A percentile compares a stretch with the other conserved stretches of the same genome.
Conservation (phyloP, 2,113 vertebrate genomes). For the Suricata suricatta region DNA sequence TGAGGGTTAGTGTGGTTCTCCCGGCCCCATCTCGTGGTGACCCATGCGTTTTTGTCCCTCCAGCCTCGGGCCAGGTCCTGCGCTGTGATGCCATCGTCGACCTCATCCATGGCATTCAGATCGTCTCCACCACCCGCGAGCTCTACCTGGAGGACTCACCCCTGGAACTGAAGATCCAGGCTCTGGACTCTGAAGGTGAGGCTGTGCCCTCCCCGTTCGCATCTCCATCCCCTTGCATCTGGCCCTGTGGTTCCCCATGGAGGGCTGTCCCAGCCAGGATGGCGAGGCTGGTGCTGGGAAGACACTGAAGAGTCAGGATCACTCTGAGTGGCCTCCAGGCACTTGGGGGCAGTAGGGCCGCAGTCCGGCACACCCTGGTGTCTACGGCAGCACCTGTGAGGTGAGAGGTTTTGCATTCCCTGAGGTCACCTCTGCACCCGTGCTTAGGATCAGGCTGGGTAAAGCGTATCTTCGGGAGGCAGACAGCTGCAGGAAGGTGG, state of each 20-base stretch:
- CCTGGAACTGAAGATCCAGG: conserved; percentile 92
- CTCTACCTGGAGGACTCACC: conserved; percentile 97
- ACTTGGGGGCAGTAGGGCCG: fast-evolving
- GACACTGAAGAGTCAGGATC: fast-evolving
- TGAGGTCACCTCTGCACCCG: not conserved
- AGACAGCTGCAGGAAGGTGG: fast-evolving
- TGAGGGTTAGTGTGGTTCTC: not conserved
- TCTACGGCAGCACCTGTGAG: not conserved
- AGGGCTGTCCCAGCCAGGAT: not conserved
- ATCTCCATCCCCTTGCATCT: fast-evolving
- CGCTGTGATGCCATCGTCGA: conserved; percentile 97
- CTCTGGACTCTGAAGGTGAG: conserved; percentile 96
- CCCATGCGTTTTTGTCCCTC: not conserved
- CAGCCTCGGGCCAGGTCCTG: conserved; percentile 94
- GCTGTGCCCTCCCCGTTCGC: fast-evolving
- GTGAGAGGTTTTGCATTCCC: too few species aligned
- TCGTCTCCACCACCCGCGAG: conserved; percentile 96
- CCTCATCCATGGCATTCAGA: conserved; percentile 92
- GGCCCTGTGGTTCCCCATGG: fast-evolving
- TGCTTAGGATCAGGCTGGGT: too few species aligned
- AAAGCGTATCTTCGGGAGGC: not conserved
- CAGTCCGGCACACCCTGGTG: fast-evolving
- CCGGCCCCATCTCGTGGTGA: not conserved
- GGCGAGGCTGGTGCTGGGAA: too few species aligned
- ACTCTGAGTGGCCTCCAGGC: fast-evolving